These are phyloP conservation scores for Spheniscus mendiculus DNA, from an alignment of 2,113 vertebrate genomes.

Conservation along the genomic window DNA sequence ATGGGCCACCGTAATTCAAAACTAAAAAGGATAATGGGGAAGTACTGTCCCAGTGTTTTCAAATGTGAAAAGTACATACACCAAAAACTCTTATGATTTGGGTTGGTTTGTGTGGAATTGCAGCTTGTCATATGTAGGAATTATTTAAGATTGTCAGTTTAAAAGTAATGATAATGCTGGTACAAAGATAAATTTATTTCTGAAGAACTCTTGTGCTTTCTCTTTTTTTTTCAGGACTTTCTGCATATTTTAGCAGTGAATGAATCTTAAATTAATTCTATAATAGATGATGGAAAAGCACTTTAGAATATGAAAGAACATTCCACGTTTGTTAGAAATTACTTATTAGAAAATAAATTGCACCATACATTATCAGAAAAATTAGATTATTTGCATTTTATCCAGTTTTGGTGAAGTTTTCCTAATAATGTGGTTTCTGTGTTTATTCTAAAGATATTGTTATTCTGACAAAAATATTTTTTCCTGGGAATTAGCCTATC, in stretches of 20 bases:
- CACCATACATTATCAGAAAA: not conserved
- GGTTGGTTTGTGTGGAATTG: not conserved
- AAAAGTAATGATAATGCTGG: not conserved
- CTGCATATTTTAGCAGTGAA: not conserved
- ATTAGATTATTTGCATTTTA: not conserved
- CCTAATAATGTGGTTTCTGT: not conserved
- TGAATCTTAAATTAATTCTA: not conserved
- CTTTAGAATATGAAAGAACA: not conserved
- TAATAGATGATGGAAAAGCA: not conserved
- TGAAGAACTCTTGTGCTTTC: not conserved
- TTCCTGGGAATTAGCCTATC: not conserved
- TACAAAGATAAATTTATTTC: not conserved
- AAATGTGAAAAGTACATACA: not conserved
- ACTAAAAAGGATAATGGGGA: not conserved
- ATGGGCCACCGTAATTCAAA: not conserved
- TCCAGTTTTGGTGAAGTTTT: not conserved
- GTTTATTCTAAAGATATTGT: not conserved
- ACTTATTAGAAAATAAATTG: not conserved
- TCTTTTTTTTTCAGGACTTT: not conserved
- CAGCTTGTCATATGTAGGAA: not conserved
- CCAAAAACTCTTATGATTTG: rapidly evolving
- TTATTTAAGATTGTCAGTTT: not conserved
- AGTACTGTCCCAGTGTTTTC: not conserved
- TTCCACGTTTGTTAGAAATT: not conserved
- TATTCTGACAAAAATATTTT: not conserved